Base-by-base conservation (phyloP, 2,797 vertebrate species). In the Myripristis murdjan region DNA sequence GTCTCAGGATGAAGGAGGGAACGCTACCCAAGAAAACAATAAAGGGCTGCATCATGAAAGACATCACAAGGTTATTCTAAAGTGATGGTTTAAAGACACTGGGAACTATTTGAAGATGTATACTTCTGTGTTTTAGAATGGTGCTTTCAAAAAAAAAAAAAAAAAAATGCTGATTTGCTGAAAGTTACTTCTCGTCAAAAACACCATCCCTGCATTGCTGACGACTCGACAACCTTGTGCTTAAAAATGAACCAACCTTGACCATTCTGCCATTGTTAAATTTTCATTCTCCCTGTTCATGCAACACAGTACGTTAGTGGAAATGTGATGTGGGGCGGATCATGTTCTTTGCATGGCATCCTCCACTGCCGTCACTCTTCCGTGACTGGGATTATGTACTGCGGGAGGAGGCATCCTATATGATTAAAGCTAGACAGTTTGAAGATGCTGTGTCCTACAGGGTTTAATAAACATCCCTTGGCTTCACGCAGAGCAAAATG, bases 41-140 rank as follows among this genome's bases (percentile, higher is more conserved):
- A 86, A 88, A 85, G 79, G 53, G 35, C 66, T 3, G 48, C 20
- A 71, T 74, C 56, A 82, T 91, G 79, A 93, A 92, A 93, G 89
- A 88, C 90, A 87, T 87, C 87, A 90, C 91, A 93, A 92, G 85
- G 89, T 92, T 91, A 88, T 89, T 89, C 71, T 77, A 87, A 91
- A 89, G 91, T 61, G 76, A 79, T 64, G 73, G 55, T 83, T 86
- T 82, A 86, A 89, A 93, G 88, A 84, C 79, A 63, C 39, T 20
- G 16, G 41, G 62, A 82, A 55, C 26, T 73, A 67, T 92, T 88
- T 91, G 87, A 92, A 89, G 81, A 81, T 70, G 68, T 64, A 48
- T 71, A 68, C 81, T 57, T 88, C 55, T 73, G 65, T 71, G 51
- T 79, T 74, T 77, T 70, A 73, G 39, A 8, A 26, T 8, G 24